Percentiles rank a stretch among this genome's conserved stretches.
phyloP scores from a whole-genome alignment of 1,140 invertebrate genomes.

The Rhysida immarginata region DNA sequence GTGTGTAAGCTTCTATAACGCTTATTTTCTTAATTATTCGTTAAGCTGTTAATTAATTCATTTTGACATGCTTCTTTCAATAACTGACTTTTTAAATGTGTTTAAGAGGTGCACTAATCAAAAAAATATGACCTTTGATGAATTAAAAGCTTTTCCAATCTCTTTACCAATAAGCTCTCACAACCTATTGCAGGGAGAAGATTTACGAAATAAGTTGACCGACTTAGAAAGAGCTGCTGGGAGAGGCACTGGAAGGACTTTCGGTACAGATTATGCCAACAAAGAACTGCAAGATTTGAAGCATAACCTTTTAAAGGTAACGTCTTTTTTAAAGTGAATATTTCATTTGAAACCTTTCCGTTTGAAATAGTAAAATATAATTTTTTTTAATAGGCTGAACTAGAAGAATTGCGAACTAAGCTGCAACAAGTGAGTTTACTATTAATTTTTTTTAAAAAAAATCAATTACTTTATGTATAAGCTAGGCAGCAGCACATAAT shows the following conservation, averaged over 20 bases:
- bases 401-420: constrained; percentile 49
- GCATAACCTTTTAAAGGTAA: constrained; percentile 7
- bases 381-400: constrained; percentile 13
- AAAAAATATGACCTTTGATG: too few species aligned
- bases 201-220: constrained; percentile 57
- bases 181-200: constrained; percentile 54
- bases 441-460: neutral
- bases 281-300: constrained; percentile 35
- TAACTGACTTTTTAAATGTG: too few species aligned
- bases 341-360: neutral
- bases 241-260: constrained; percentile 45
- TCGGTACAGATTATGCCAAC: constrained; percentile 43
- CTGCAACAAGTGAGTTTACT: constrained; percentile 1
- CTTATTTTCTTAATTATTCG: too few species aligned
- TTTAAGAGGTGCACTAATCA: too few species aligned
- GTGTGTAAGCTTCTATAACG: too few species aligned
- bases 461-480: too few species aligned
- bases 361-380: neutral
- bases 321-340: neutral
- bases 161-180: too few species aligned
- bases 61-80: too few species aligned
- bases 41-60: too few species aligned
- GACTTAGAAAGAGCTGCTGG: constrained; percentile 70
- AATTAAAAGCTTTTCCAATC: too few species aligned
- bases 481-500: too few species aligned